phyloP scores from a whole-genome alignment of 1,140 invertebrate genomes.

The Drosophila guanche region DNA sequence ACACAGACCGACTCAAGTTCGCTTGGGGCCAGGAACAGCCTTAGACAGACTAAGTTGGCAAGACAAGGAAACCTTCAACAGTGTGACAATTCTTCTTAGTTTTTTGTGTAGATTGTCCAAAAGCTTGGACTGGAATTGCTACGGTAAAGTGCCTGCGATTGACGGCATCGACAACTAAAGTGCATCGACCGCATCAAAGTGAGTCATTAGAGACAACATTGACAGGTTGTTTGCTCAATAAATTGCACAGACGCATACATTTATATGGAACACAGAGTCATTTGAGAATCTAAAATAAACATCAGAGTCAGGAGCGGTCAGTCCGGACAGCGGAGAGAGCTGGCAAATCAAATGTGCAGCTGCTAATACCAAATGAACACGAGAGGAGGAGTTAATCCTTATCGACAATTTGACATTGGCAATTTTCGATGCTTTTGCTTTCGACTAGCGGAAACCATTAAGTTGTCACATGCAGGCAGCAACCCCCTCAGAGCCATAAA shows the following conservation, averaged over 20 bases:
- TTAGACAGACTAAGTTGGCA: no score
- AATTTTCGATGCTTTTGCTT: conserved; percentile 79
- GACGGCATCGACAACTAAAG: not conserved
- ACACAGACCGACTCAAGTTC: no score
- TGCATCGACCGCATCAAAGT: conserved; percentile 51
- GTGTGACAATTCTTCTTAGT: no score
- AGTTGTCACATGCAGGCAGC: conserved; percentile 71
- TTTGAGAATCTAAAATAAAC: conserved; percentile 73
- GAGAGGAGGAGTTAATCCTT: conserved; percentile 78
- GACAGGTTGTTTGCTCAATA: conserved; percentile 62
- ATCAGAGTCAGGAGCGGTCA: conserved; percentile 3
- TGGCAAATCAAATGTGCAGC: conserved; percentile 71
- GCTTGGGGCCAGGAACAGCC: no score
- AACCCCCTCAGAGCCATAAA: conserved; percentile 17
- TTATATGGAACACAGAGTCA: conserved; percentile 33
- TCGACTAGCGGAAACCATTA: conserved; percentile 78
- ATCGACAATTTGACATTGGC: conserved; percentile 80
- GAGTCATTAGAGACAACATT: conserved; percentile 37
- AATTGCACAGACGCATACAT: conserved; percentile 52
- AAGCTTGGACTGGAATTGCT: no score
- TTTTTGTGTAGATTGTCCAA: no score
- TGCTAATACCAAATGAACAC: conserved; percentile 79
- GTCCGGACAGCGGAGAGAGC: not conserved
- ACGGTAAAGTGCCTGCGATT: no score
- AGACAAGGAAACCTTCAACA: no score